Conservation (phyloP, 2,888 invertebrate species). For the Zele albiditarsus region DNA sequence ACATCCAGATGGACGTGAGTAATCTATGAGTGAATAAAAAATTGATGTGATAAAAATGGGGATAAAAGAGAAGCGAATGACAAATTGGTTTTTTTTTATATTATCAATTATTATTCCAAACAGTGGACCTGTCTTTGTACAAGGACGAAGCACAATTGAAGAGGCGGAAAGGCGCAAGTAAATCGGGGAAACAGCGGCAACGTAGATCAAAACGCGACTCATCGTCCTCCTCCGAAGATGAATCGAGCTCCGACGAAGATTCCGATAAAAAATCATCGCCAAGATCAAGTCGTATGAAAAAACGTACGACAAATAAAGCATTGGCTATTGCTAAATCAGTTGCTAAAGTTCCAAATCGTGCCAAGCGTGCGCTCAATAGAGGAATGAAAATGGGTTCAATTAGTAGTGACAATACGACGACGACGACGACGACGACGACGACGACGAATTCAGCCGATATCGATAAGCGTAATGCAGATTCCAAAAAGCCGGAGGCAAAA, state of each 20-base stretch:
- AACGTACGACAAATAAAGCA: conserved; percentile 60
- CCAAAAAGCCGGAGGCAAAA: conserved; percentile 63
- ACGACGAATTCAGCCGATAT: conserved; percentile 47
- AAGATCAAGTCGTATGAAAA: conserved; percentile 54
- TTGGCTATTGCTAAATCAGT: conserved; percentile 65
- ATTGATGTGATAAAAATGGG: conserved; percentile 7
- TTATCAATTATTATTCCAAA: conserved; percentile 63
- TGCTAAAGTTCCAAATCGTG: conserved; percentile 67
- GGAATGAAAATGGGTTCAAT: conserved; percentile 48
- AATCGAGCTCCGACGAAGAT: conserved; percentile 53
- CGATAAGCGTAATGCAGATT: conserved; percentile 47
- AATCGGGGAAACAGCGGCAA: conserved; percentile 67
- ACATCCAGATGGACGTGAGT: conserved; percentile 89
- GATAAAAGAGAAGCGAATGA: conserved; percentile 5
- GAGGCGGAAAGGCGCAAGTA: conserved; percentile 73
- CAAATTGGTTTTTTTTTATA: conserved; percentile 14
- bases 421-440: too few species aligned
- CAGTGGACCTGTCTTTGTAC: conserved; percentile 89
- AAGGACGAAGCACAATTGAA: conserved; percentile 88
- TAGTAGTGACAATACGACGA: conserved; percentile 46
- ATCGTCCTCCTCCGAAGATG: conserved; percentile 59
- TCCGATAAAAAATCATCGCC: conserved; percentile 56
- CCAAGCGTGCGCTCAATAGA: conserved; percentile 68
- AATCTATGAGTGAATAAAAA: conserved; percentile 32
- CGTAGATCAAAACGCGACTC: conserved; percentile 62